Evolutionary conservation across 2,797 vertebrate species (phyloP), one percentile per base, ranked within the genome.

Genomic region (Numenius phaeopus): DNA sequence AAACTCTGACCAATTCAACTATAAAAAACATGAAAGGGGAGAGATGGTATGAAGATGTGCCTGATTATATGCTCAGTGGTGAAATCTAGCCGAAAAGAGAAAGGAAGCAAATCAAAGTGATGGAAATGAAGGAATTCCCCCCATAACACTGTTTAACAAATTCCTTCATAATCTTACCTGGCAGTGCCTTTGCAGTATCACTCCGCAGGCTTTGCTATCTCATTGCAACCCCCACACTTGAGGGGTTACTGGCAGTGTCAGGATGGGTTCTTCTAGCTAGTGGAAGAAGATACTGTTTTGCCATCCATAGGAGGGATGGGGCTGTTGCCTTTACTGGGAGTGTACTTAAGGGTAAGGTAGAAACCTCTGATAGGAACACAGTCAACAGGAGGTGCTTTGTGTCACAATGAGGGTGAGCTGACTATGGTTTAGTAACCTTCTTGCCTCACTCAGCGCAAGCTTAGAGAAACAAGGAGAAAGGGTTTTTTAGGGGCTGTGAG

Each of bases 61-160:
- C 19, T 86, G 81, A 55, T 87, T 89, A 34, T 87, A 44, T 71
- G 78, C 20, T 79, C 50, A 50, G 70, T 87, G 59, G 71, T 57
- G 37, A 80, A 85, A 91, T 83, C 55, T 77, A 83, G n/a, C 61
- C 64, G 40, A 30, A 77, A 87, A 85, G 40, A 85, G 40, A 91
- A 96, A 71, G 39, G 26, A 94, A 83, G 23, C n/a, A 89, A 94
- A 93, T 82, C 32, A 75, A 59, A 94, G 44, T 46, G 30, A 62
- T 34, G 19, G 34, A 83, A 87, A 75, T 59, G 6, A 82, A 94
- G 59, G 37, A 80, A 20, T 66, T 73, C 5, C 15, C 18, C 11
- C 32, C 79, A 3, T 57, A 79, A 65, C 27, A 40, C 21, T 61
- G 10, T 57, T 80, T 77, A 71, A 66, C 15, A 47, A 71, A 83